Evolutionary conservation across 2,113 vertebrate species (phyloP), one percentile per base, ranked within the genome.

Genomic region (Piaya cayana): DNA sequence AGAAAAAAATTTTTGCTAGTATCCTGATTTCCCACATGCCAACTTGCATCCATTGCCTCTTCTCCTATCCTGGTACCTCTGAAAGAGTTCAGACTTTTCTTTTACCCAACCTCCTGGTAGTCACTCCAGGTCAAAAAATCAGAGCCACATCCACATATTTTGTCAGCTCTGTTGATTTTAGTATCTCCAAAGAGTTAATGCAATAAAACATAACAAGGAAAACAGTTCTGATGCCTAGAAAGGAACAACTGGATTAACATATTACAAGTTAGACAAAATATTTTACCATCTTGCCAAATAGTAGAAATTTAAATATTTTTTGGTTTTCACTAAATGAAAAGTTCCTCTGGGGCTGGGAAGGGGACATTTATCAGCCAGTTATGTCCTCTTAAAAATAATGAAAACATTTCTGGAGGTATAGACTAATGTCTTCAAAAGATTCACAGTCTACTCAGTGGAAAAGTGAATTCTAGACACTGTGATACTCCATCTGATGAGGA

Each of bases 401-500:
- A 72, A 82, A 92, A 58, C 27, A 70, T 36, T 82, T 47, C 64
- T 87, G 45, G 56, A 93, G 60, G 47, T 91, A 58, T 3, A 47
- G 67, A 74, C 55, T 20, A 68, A 87, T 8, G 39, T n/a, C 91
- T 93, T 88, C 67, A 84, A 50, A 83, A 92, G 86, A 81, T 53
- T 39, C 43, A 71, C 0, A 0, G 25, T 67, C 62, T 95, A 75
- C 62, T 82, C 90, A 82, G 91, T 82, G 82, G 80, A 84, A 90
- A 88, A 93, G 69, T 37, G 83, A 93, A 76, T 93, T 85, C 55
- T 64, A 90, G 85, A 58, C 77, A 72, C 82, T 85, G 81, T 39
- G 77, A 67, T 83, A 45, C 47, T 92, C 85, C 62, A 26, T 86
- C 76, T 91, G 90, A 95, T 94, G 79, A 95, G 76, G 71, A 95